A percentile compares a stretch with the other conserved stretches of the same genome.
Conservation (phyloP, 2,113 vertebrate species). For the Crotalus tigris region DNA sequence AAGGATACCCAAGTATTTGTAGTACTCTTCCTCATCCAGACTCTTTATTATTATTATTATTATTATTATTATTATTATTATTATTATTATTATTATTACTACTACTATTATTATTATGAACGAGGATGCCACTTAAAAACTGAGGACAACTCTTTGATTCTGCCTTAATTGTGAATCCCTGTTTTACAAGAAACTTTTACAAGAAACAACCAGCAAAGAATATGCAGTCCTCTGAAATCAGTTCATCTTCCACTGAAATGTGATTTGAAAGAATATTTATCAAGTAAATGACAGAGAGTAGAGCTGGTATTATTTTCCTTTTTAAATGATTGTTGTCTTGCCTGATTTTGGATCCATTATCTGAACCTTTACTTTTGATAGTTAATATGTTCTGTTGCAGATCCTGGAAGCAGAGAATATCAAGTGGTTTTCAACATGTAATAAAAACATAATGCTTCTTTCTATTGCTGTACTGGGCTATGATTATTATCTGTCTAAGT, state of each 20-base stretch:
- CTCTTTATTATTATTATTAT: too few relatives aligned
- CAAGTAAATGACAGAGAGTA: background rate
- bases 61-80: too few relatives aligned
- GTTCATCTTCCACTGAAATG: background rate
- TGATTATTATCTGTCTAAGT: conserved; percentile 11
- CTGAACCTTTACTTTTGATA: background rate
- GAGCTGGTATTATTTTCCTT: background rate
- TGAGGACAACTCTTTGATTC: background rate
- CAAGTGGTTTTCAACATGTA: conserved; percentile 18
- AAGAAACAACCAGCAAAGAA: background rate
- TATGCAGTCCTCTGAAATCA: too few relatives aligned
- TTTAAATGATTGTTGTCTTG: background rate
- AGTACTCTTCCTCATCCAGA: too few relatives aligned
- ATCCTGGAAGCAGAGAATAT: conserved; percentile 20
- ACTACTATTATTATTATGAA: background rate
- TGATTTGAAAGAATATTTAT: background rate
- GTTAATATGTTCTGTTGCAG: conserved; percentile 22
- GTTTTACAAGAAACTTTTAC: background rate
- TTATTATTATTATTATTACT: too few relatives aligned
- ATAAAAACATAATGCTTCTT: conserved; percentile 19
- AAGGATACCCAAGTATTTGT: too few relatives aligned
- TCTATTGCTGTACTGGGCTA: conserved; percentile 26
- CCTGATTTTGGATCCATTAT: background rate
- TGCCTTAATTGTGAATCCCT: background rate
- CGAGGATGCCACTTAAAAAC: background rate